Evolutionary conservation across 2,888 invertebrate genomes (phyloP), one percentile per base, ranked within the genome.

Genomic region (Standfussiana lucernea): DNA sequence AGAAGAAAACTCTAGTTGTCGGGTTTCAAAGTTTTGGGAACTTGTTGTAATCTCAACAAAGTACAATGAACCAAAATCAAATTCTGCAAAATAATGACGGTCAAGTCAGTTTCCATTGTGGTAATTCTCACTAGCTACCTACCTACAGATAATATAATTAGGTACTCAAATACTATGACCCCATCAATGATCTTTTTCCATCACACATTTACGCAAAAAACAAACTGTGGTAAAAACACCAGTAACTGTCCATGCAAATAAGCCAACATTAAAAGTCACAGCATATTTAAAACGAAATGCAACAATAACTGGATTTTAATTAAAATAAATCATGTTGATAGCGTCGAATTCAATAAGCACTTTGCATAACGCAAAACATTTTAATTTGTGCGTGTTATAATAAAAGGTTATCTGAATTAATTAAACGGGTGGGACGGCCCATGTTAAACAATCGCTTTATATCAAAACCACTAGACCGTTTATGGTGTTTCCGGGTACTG

Each of bases 341-440:
- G 13, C 62, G 75, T 79, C 69, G 78, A 74, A 74, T 86, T 86
- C 80, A 89, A 83, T 88, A 80, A 85, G 40, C 83, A 75, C 75
- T 85, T 84, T 84, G 82, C 80, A 86, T 86, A 80, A 83, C 70
- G 82, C 80, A 77, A 75, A 82, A 82, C 71, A 81, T 88, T 86
- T 88, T 86, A 84, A 86, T 88, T 84, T 79, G 75, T 82, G 79
- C 85, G 77, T 81, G 87, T 86, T 84, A 84, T 82, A 79, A 84
- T 87, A 80, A 86, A 86, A 80, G 82, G 82, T 86, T 87, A 88
- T 87, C 87, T 76, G 85, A 75, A 73, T 84, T 84, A 84, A 87
- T 87, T 87, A 88, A 82, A 84, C 37, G 32, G 70, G 61, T 75
- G 76, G 83, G 76, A 79, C 73, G 75, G 72, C 35, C 53, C 66